Evolutionary conservation across 2,797 vertebrate species (phyloP).

Genomic region (Urophycis tenuis): DNA sequence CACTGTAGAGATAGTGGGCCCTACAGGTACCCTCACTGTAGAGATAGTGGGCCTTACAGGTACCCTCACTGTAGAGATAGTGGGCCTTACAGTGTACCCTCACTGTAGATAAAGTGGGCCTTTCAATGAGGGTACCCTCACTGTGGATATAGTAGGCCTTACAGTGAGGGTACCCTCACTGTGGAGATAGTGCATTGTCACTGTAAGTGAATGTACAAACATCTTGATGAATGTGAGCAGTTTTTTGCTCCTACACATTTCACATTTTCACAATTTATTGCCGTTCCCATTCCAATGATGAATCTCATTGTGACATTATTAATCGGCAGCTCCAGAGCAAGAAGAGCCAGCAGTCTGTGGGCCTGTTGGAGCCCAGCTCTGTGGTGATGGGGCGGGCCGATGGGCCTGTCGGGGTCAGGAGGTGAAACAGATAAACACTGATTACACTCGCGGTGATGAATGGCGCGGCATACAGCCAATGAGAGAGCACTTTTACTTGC

Average conservation of each 20-base stretch:
- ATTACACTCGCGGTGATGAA: slow-evolving; percentile 63
- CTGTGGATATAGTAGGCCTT: not conserved
- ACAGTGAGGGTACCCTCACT: no score
- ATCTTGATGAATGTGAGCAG: not conserved
- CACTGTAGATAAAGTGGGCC: no score
- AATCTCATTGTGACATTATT: slow-evolving; percentile 36
- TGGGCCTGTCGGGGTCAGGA: slow-evolving; percentile 57
- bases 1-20: no score
- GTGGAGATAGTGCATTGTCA: not conserved
- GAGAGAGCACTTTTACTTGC: slow-evolving; percentile 59
- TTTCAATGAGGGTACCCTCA: no score
- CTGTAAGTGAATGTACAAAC: not conserved
- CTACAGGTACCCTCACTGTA: no score
- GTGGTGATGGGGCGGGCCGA: slow-evolving; percentile 50
- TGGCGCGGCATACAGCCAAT: slow-evolving; percentile 57
- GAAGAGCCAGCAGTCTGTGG: not conserved
- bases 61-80: no score
- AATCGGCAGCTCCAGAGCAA: slow-evolving; percentile 20
- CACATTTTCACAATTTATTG: slow-evolving; percentile 22
- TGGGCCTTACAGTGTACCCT: no score
- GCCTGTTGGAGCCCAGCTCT: slow-evolving; percentile 44
- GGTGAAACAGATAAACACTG: slow-evolving; percentile 67
- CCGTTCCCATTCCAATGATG: slow-evolving; percentile 34
- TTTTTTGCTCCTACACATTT: slow-evolving; percentile 11
- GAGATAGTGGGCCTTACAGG: no score